Percentiles rank a stretch among this genome's conserved stretches.
These are phyloP conservation scores for Sebastolobus alascanus DNA, from an alignment of 2,797 vertebrate genomes.

Conservation along the genomic window DNA sequence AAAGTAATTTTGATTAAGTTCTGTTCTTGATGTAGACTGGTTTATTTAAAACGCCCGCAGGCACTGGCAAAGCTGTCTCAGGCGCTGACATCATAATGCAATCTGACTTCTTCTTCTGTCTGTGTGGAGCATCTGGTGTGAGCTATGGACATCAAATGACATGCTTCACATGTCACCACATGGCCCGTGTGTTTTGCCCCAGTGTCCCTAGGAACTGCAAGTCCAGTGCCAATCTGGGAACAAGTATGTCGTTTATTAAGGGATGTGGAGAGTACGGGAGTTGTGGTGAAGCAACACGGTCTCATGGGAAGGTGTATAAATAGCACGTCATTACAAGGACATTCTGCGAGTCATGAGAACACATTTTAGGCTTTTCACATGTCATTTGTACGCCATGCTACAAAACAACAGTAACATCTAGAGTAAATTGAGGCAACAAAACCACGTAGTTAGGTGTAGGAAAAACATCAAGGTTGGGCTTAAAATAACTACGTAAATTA, in stretches of 20 bases:
- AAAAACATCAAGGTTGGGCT: too few relatives aligned
- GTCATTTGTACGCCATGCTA: too few relatives aligned
- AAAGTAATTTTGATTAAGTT: background rate
- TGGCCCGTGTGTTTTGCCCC: background rate
- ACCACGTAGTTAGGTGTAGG: too few relatives aligned
- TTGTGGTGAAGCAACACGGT: too few relatives aligned
- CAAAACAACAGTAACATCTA: too few relatives aligned
- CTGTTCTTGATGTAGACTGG: background rate
- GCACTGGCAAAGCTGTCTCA: conserved; percentile 6
- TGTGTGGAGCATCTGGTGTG: conserved; percentile 12
- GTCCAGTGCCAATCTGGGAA: background rate
- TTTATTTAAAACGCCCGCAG: conserved; percentile 10
- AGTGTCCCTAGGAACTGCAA: background rate
- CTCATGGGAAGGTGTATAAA: too few relatives aligned
- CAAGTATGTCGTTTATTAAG: background rate
- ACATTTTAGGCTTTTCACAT: too few relatives aligned
- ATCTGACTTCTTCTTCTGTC: background rate
- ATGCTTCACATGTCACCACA: conserved; percentile 12
- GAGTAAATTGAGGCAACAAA: too few relatives aligned
- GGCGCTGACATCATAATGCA: background rate
- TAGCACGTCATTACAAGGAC: too few relatives aligned
- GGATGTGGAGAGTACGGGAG: background rate
- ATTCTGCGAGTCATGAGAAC: too few relatives aligned
- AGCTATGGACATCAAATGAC: conserved; percentile 1
- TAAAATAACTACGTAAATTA: too few relatives aligned